Conservation (phyloP, 2,113 vertebrate genomes). For the Perognathus longimembris region DNA sequence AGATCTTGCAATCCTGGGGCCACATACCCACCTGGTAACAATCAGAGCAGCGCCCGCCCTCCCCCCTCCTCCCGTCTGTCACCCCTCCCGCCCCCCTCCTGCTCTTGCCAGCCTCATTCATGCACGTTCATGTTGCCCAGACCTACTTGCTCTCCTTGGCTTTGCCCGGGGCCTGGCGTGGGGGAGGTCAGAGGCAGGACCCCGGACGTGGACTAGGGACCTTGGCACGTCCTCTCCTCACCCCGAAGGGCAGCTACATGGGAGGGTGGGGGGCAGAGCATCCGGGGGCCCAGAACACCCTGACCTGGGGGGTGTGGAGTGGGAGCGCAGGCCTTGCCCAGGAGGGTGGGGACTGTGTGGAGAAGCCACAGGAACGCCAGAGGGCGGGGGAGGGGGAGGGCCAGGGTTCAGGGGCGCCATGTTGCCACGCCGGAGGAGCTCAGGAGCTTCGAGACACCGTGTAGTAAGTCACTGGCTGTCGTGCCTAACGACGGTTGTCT, state of each 20-base stretch:
- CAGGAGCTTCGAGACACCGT: not conserved
- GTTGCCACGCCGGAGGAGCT: not conserved
- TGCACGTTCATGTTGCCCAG: rapidly evolving
- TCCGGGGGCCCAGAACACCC: not conserved
- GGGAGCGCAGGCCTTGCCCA: not conserved
- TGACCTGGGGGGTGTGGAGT: not conserved
- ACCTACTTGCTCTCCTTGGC: not conserved
- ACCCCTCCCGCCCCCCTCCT: not conserved
- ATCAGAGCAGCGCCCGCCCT: not conserved
- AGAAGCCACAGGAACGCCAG: constrained; percentile 66
- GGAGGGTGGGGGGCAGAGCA: not conserved
- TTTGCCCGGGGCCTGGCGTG: not conserved
- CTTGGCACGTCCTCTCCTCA: not conserved
- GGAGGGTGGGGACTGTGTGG: constrained; percentile 55
- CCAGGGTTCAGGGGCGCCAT: not conserved
- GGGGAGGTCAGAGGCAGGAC: not conserved
- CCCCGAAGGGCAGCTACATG: not conserved
- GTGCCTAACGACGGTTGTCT: not conserved
- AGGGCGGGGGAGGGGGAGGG: not conserved
- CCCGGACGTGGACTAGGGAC: not conserved
- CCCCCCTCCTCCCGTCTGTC: not conserved
- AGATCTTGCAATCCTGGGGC: constrained; percentile 6
- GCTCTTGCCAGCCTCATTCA: rapidly evolving
- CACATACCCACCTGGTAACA: constrained; percentile 9
- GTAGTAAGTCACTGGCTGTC: not conserved